Base-by-base conservation (phyloP, 2,797 vertebrate species). In the Micropoecilia bifurca region DNA sequence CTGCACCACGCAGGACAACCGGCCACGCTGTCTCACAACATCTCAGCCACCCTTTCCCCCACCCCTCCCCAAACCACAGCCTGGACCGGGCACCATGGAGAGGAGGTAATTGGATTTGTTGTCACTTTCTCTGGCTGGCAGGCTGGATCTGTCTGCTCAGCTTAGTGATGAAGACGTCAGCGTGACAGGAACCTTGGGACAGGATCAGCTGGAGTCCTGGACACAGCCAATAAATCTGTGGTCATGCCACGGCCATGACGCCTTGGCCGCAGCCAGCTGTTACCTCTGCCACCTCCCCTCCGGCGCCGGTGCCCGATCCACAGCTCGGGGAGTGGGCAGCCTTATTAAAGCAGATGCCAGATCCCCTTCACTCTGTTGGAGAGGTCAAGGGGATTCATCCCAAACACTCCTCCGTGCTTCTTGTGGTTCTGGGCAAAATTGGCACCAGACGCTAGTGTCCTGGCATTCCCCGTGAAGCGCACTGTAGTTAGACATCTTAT, bases 21-120 rank as follows among this genome's bases (percentile, higher is more conserved):
- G 63, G 39, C 63, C 63, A 41, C 41, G 63, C 33, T 39, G 20
- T 10, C 63, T 47, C 71, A 33, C 46, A 72, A 48, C 72, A 53
- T 73, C 71, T 50, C 72, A 41, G 47, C 33, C 22, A 43, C 30
- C 10, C 46, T 28, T 47, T 73, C 33, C 88, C 79, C 41, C 61
- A n/a, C 57, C 88, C 81, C 72, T 45, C 39, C 45, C 78, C 87
- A 86, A 95, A 95, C 94, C 93, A 94, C 33, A 94, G 95, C 96
- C 84, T 87, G 85, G 88, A 85, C 89, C 94, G 95, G 96, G 96
- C 96, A 93, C 97, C 97, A 93, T 98, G 96, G 97, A 96, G 97
- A 95, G 97, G 96, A 97, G 97, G 97, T 99, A 99, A 99, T 99
- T 99, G 98, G 98, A 99, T 99, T 99, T 98, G 97, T 97, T 99